Conservation (phyloP, 2,113 vertebrate genomes). For the Sinocyclocheilus grahami region DNA sequence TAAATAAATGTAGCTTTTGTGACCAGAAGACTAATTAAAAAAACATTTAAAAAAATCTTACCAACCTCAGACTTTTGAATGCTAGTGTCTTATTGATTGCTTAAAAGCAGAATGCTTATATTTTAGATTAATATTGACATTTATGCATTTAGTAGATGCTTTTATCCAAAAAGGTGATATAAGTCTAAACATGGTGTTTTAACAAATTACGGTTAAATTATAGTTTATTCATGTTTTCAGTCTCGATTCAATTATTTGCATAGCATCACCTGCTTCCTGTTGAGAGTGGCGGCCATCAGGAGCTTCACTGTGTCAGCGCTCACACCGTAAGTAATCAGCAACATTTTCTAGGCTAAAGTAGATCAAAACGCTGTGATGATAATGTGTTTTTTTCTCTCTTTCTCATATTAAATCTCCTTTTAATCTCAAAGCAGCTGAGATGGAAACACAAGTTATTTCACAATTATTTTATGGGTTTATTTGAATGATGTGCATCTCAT, state of each 20-base stretch:
- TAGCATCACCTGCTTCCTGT: conserved; percentile 59
- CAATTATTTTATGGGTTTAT: background rate
- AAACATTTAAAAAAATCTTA: no score
- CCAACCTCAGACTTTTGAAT: no score
- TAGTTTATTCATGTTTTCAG: background rate
- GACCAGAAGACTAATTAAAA: background rate
- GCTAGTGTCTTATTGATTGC: background rate
- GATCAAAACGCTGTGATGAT: background rate
- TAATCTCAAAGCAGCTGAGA: background rate
- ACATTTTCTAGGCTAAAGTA: background rate
- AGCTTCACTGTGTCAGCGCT: conserved; percentile 61
- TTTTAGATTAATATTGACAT: no score
- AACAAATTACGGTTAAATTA: background rate
- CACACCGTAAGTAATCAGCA: conserved; percentile 54
- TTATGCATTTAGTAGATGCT: no score
- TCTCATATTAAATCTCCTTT: background rate
- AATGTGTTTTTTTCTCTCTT: background rate
- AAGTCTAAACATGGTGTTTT: no score
- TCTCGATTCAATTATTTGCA: background rate
- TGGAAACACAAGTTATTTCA: background rate
- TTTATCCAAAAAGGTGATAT: background rate
- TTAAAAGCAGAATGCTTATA: no score
- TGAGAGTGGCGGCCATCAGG: conserved; percentile 52
- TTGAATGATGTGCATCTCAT: background rate
- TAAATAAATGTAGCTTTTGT: no score